Conservation (phyloP, 2,113 vertebrate genomes). For the Corythaeola cristata region DNA sequence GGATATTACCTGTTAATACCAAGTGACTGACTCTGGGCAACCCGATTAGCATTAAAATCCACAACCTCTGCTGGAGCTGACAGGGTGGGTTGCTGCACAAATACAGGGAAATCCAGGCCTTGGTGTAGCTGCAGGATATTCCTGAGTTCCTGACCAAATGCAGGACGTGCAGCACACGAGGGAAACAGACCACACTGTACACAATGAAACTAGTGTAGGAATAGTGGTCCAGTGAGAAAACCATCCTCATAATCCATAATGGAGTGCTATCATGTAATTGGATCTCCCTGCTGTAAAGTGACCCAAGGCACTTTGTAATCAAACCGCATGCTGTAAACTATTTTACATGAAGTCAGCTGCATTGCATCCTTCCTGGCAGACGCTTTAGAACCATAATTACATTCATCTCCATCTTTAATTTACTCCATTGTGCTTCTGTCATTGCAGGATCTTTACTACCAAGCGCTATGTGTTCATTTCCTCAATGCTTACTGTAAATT, state of each 20-base stretch:
- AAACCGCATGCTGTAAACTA: background rate
- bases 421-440: slow-evolving; percentile 2
- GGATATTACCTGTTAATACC: background rate
- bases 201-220: background rate
- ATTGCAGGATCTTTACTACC: background rate
- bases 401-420: slow-evolving; percentile 2
- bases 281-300: background rate
- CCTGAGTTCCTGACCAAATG: background rate
- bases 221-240: background rate
- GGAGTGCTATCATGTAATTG: background rate
- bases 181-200: background rate
- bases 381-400: slow-evolving; percentile 13
- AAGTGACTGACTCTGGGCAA: background rate
- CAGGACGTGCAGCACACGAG: background rate
- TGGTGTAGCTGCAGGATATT: background rate
- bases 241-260: background rate
- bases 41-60: background rate
- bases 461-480: background rate
- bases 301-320: slow-evolving; percentile 8
- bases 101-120: background rate
- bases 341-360: background rate
- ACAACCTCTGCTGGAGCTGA: background rate
- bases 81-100: background rate
- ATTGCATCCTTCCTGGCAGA: background rate
- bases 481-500: background rate